These are phyloP conservation scores for Drosophila mayri DNA, from an alignment of 1,140 invertebrate species.

Conservation along the genomic window DNA sequence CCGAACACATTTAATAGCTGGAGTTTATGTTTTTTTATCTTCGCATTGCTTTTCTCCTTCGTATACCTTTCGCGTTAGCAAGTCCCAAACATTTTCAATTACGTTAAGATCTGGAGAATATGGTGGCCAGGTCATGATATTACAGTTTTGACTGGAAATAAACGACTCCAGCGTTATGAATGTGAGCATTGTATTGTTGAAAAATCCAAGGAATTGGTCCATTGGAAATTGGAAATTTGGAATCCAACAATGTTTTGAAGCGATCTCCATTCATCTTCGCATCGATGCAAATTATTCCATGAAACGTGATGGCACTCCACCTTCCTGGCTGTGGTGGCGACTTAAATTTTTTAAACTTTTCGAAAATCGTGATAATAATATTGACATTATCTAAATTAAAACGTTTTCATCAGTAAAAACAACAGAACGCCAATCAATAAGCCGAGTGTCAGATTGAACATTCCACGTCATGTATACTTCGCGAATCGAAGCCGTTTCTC, in stretches of 20 bases:
- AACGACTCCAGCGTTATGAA: too few relatives aligned
- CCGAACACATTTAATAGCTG: background rate
- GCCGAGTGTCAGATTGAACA: conserved; percentile 31
- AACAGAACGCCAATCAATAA: conserved; percentile 30
- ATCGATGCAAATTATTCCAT: conserved; percentile 31
- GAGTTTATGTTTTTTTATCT: background rate
- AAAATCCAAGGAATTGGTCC: conserved; percentile 14
- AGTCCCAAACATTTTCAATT: background rate
- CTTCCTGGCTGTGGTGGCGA: conserved; percentile 13
- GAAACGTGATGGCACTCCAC: too few relatives aligned
- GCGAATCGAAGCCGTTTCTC: too few relatives aligned
- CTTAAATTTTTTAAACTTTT: too few relatives aligned
- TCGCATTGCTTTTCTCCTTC: background rate
- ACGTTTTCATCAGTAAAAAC: conserved; percentile 37
- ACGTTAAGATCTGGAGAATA: background rate
- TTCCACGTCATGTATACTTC: conserved; percentile 28
- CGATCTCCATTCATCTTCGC: conserved; percentile 27
- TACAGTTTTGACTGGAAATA: conserved; percentile 5
- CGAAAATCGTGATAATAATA: conserved; percentile 28
- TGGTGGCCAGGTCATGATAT: background rate
- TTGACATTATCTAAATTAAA: conserved; percentile 25
- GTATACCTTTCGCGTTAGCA: background rate
- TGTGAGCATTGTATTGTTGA: too few relatives aligned
- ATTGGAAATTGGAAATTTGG: conserved; percentile 11
- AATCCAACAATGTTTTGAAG: conserved; percentile 26